A percentile compares a stretch with the other conserved stretches of the same genome.
These are phyloP conservation scores for Mimas tiliae DNA, from an alignment of 2,888 invertebrate species.

Conservation along the genomic window DNA sequence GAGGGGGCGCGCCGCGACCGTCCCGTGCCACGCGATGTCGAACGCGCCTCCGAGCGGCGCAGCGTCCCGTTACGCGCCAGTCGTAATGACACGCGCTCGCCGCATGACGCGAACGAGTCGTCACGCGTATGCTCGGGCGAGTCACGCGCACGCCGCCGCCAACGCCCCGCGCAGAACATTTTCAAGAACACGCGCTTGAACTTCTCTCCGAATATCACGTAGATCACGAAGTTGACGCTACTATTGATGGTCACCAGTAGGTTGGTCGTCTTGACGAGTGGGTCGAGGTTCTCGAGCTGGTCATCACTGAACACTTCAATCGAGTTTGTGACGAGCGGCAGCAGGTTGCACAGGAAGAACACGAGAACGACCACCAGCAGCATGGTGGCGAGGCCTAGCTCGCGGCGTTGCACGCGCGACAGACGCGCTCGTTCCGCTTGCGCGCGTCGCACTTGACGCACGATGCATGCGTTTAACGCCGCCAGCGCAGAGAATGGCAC, in stretches of 20 bases:
- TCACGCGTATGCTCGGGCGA: constrained; percentile 89
- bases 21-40: constrained; percentile 38
- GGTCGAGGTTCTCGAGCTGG: constrained; percentile 79
- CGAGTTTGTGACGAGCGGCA: constrained; percentile 94
- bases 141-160: constrained; percentile 86
- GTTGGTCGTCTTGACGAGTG: constrained; percentile 93
- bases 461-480: constrained; percentile 95
- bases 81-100: constrained; percentile 89
- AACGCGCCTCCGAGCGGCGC: constrained; percentile 59
- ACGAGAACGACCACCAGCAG: constrained; percentile 96
- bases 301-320: constrained; percentile 89
- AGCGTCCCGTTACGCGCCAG: constrained; percentile 76
- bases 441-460: constrained; percentile 94
- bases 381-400: constrained; percentile 98
- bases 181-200: constrained; percentile 94
- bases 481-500: constrained; percentile 95
- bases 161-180: constrained; percentile 88
- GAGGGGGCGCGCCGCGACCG: constrained; percentile 47
- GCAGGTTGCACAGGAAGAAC: constrained; percentile 96
- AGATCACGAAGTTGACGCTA: constrained; percentile 98
- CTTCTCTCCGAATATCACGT: constrained; percentile 98
- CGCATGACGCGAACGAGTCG: constrained; percentile 92
- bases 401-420: constrained; percentile 94
- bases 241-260: constrained; percentile 98
- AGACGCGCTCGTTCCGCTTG: constrained; percentile 95